Conservation (phyloP, 2,113 vertebrate species). For the Choloepus hoffmanni region DNA sequence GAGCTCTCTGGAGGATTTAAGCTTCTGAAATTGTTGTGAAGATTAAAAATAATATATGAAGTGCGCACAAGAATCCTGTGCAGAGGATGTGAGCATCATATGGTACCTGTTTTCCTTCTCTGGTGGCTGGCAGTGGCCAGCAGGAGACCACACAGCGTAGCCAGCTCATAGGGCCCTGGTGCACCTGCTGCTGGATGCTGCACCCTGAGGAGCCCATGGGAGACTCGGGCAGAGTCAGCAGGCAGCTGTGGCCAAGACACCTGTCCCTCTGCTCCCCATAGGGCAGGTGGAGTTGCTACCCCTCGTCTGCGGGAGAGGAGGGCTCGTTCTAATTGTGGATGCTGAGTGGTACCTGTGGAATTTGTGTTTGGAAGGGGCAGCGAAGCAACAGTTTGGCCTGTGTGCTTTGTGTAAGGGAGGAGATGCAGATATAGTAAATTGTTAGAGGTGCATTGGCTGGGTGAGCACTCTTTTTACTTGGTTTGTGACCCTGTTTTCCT, state of each 20-base stretch:
- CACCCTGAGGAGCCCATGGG: neutral
- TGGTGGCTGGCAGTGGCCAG: neutral
- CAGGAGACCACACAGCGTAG: neutral
- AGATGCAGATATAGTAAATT: neutral
- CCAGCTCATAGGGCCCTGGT: rapidly evolving
- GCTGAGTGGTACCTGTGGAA: neutral
- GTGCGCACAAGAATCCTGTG: neutral
- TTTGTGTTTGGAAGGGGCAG: neutral
- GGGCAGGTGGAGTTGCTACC: neutral
- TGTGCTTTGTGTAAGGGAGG: neutral
- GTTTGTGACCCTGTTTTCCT: neutral
- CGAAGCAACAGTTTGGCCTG: neutral
- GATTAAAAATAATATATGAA: neutral
- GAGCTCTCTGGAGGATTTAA: too few species aligned
- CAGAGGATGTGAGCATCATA: neutral
- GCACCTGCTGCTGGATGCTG: neutral
- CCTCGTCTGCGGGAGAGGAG: neutral
- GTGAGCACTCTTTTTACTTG: neutral
- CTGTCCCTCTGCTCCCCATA: neutral
- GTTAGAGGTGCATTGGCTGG: neutral
- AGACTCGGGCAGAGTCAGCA: neutral
- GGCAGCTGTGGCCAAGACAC: neutral
- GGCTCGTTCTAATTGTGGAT: neutral
- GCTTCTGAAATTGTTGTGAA: neutral
- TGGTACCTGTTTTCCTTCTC: rapidly evolving